phyloP scores from a whole-genome alignment of 1,140 invertebrate genomes.

The Leptestheria dahalacensis region DNA sequence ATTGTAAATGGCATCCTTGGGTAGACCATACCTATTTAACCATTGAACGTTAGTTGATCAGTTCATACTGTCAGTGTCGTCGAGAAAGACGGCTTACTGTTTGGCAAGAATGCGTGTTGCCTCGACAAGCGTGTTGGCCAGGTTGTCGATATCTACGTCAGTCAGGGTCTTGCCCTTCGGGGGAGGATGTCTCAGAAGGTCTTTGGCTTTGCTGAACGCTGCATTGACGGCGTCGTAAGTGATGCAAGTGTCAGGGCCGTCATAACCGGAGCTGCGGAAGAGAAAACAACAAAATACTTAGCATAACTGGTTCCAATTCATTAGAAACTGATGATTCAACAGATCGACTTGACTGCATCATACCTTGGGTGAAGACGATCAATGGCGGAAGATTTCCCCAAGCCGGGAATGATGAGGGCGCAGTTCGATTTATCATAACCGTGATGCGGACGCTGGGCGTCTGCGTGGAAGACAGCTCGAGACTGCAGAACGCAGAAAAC shows the following conservation, averaged over 20 bases:
- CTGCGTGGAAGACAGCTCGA: background rate
- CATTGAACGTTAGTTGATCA: background rate
- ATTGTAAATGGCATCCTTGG: constrained; percentile 26
- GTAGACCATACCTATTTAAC: constrained; percentile 25
- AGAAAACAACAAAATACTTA: background rate
- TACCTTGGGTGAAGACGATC: constrained; percentile 16
- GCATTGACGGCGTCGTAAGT: constrained; percentile 28
- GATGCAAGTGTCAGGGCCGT: constrained; percentile 26
- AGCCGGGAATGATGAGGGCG: constrained; percentile 23
- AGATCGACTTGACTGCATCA: background rate
- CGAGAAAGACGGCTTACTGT: constrained; percentile 21
- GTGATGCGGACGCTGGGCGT: background rate
- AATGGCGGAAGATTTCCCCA: constrained; percentile 20
- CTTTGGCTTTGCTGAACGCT: constrained; percentile 26
- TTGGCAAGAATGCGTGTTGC: constrained; percentile 27
- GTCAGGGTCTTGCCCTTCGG: constrained; percentile 11
- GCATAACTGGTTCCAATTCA: no score
- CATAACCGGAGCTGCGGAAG: constrained; percentile 14
- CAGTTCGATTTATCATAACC: constrained; percentile 17
- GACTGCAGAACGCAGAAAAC: background rate
- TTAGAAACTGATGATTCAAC: no score
- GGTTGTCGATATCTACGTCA: constrained; percentile 18
- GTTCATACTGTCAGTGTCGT: no score
- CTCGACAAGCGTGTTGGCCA: constrained; percentile 25
- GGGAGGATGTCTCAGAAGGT: constrained; percentile 18